Base-by-base conservation (phyloP, 2,113 vertebrate genomes). In the Tragelaphus strepsiceros region DNA sequence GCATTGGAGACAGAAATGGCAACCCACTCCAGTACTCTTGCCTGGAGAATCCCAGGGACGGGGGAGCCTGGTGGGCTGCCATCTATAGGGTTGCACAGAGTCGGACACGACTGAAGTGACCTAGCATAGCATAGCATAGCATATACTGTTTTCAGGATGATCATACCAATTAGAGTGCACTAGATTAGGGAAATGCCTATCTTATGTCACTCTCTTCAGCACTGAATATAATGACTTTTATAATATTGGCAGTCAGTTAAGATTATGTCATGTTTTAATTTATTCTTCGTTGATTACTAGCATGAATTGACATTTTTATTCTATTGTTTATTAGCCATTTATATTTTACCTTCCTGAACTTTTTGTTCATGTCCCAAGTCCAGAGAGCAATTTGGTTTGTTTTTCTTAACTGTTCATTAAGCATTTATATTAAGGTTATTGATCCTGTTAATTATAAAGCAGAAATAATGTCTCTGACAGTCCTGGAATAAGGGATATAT, bases 321-420 rank as follows among this genome's bases (percentile, higher is more conserved):
- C 26, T 85, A 28, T 51, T 80, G 7, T 89, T 95, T 94, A 15
- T 51, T 84, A 92, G 51, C 46, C 19, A 84, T 91, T 93, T 80
- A 61, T 96, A 56, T 83, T 96, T 95, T n/a, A 82, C 96, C 49
- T 81, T 51, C 78, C 49, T 90, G 86, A 93, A 88, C 1, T 71
- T 93, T 94, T 53, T 51, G 49, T 62, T 92, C 51, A 56, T 54
- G n/a, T 80, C 5, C 39, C 49, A 62, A 78, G 30, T 87, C 21
- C 51, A n/a, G 53, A 28, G 26, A 78, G 53, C 71, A 35, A 46
- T 93, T 86, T 86, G 78, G 30, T 49, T 94, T 88, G 5, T 53
- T 90, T 96, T 91, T 81, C 53, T 81, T 78, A 46, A 49, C 3
- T 30, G 39, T 83, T 94, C 81, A 32, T 46, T 89, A 62, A 85